Percentiles rank a stretch among this genome's conserved stretches.
Evolutionary conservation across 2,888 invertebrate species (phyloP).

Genomic region (Drosophila sordidapex): DNA sequence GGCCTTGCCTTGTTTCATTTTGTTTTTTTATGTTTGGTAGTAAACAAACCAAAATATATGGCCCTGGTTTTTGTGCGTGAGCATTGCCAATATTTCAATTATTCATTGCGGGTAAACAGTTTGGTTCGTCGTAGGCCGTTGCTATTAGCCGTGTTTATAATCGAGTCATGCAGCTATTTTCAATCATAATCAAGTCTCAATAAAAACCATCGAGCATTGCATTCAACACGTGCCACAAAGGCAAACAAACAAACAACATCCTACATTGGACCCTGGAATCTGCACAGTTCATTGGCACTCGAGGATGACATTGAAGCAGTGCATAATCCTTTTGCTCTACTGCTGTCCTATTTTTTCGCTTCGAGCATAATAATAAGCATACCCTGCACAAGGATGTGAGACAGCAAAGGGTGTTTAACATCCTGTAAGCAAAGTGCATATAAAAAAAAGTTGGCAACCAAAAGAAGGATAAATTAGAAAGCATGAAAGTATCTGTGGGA

Average conservation of each 20-base stretch:
- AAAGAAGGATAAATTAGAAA: neutral
- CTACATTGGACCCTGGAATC: constrained; percentile 20
- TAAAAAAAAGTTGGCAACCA: too few species aligned
- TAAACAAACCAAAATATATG: constrained; percentile 23
- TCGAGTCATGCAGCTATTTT: constrained; percentile 27
- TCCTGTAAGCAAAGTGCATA: neutral
- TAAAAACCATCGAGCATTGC: constrained; percentile 14
- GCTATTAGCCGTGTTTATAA: constrained; percentile 12
- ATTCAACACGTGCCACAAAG: constrained; percentile 37
- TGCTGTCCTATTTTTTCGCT: constrained; percentile 9
- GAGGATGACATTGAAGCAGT: constrained; percentile 34
- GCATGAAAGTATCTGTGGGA: neutral
- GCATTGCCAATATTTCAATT: constrained; percentile 42
- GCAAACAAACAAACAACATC: constrained; percentile 33
- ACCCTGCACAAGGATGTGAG: constrained; percentile 1
- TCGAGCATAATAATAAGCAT: constrained; percentile 1
- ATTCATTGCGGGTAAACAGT: constrained; percentile 34
- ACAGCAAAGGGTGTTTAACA: neutral
- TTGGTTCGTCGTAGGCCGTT: constrained; percentile 26
- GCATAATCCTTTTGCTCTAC: constrained; percentile 33
- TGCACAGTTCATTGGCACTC: constrained; percentile 42
- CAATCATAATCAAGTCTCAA: constrained; percentile 5
- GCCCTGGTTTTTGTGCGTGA: constrained; percentile 45
- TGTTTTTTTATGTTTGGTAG: constrained; percentile 13
- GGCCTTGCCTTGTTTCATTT: constrained; percentile 27